Evolutionary conservation across 2,797 vertebrate species (phyloP), one percentile per base, ranked within the genome.

Genomic region (Anguilla pacifica): DNA sequence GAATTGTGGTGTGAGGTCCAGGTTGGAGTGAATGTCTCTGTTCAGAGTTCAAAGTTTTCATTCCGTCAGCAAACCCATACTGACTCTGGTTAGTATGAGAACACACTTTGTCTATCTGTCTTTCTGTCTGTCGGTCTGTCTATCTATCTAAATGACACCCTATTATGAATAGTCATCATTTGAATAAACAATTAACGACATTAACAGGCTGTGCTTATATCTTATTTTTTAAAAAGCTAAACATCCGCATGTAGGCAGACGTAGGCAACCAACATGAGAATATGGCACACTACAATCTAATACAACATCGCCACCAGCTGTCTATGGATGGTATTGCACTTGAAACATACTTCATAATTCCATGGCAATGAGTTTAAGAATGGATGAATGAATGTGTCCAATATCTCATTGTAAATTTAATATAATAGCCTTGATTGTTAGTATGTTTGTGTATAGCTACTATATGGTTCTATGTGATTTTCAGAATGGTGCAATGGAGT

Each of bases 1-100:
- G 61, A 13, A n/a, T 84, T 81, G 85, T 89, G 88, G 85, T 89
- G 88, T 61, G 85, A 84, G 11, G 53, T 89, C 39, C 85, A 86
- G n/a, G 70, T 51, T 15, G 81, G 88, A 22, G 59, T 31, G 55
- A 53, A 70, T 83, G 25, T 11, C 0, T 19, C 28, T 39, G 7
- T 49, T 13, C 55, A 9, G 7, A 87, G 81, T 81, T 9, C 46
- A 51, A 70, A 35, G 46, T 70, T 51, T 84, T 83, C 46, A 55
- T 83, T 87, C 46, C 57, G 6, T 57, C 46, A 31, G 5, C 19
- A 31, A 31, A 31, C 31, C 31, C 31, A n/a, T n/a, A n/a, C n/a
- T n/a, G n/a, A n/a, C n/a, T n/a, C n/a, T n/a, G n/a, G n/a, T n/a
- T n/a, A n/a, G n/a, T n/a, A n/a, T n/a, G n/a, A n/a, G n/a, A n/a